Conservation (phyloP, 1,140 invertebrate genomes). For the Drosophila willistoni region DNA sequence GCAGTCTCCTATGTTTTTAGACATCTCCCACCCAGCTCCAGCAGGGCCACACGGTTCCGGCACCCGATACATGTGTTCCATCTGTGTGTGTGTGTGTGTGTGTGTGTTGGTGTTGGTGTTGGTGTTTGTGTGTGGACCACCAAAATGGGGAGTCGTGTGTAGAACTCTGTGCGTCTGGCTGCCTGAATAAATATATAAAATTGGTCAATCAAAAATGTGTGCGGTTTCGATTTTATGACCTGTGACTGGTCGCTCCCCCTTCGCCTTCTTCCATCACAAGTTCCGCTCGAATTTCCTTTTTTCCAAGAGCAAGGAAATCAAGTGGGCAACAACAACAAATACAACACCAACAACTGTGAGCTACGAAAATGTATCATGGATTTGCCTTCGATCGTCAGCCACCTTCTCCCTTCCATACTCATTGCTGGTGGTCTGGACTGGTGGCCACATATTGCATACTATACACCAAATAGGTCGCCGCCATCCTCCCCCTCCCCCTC, state of each 20-base stretch:
- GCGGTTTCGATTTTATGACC: conserved; percentile 65
- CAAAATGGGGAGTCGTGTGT: conserved; percentile 45
- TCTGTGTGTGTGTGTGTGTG: conserved; percentile 27
- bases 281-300: neutral
- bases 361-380: too few relatives aligned
- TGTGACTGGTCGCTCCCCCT: conserved; percentile 22
- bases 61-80: conserved; percentile 20
- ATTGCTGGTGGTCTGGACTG: conserved; percentile 45
- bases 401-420: neutral
- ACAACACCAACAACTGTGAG: too few relatives aligned
- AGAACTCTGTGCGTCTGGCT: conserved; percentile 21
- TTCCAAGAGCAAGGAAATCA: conserved; percentile 5
- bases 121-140: conserved; percentile 60
- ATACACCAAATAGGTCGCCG: conserved; percentile 26
- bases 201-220: conserved; percentile 64
- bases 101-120: conserved; percentile 28
- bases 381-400: neutral
- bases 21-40: conserved; percentile 22
- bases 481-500: neutral
- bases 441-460: conserved; percentile 25
- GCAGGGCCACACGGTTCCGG: neutral
- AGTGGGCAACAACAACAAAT: neutral
- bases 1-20: conserved; percentile 64
- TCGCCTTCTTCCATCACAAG: too few relatives aligned
- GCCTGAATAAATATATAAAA: conserved; percentile 64